Evolutionary conservation across 2,888 invertebrate genomes (phyloP).

Genomic region (Drosophila tripunctata): DNA sequence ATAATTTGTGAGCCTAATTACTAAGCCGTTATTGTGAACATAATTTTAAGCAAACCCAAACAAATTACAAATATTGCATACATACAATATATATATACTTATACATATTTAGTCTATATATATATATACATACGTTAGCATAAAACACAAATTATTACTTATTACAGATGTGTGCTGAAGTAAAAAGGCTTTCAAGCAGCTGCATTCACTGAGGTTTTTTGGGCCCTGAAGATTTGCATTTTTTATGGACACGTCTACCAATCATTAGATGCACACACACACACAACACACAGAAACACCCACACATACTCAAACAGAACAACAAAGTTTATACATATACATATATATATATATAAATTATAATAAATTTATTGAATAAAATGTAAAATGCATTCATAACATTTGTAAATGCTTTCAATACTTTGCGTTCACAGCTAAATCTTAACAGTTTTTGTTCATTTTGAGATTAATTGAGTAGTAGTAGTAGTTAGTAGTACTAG

Average conservation of each 20-base stretch:
- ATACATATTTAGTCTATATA: conserved; percentile 25
- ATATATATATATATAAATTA: conserved; percentile 52
- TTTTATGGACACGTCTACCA: conserved; percentile 19
- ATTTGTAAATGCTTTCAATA: neutral
- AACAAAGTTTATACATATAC: conserved; percentile 43
- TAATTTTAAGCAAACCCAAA: conserved; percentile 60
- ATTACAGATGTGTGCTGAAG: conserved; percentile 32
- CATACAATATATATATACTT: conserved; percentile 31
- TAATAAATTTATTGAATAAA: conserved; percentile 74
- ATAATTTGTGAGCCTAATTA: conserved; percentile 66
- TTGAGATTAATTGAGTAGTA: conserved; percentile 5
- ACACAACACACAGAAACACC: conserved; percentile 22
- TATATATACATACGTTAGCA: conserved; percentile 54
- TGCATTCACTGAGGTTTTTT: conserved; percentile 28
- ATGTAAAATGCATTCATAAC: conserved; percentile 65
- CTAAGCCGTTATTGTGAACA: conserved; percentile 74
- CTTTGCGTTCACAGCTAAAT: neutral
- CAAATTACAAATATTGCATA: conserved; percentile 59
- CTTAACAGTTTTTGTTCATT: neutral
- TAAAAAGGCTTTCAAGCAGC: conserved; percentile 27
- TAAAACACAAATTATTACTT: conserved; percentile 40
- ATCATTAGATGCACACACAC: conserved; percentile 36
- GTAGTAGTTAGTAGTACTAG: neutral
- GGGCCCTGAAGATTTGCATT: conserved; percentile 35
- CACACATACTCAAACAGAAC: conserved; percentile 13